phyloP scores from a whole-genome alignment of 2,113 vertebrate genomes.

The Delphinapterus leucas region DNA sequence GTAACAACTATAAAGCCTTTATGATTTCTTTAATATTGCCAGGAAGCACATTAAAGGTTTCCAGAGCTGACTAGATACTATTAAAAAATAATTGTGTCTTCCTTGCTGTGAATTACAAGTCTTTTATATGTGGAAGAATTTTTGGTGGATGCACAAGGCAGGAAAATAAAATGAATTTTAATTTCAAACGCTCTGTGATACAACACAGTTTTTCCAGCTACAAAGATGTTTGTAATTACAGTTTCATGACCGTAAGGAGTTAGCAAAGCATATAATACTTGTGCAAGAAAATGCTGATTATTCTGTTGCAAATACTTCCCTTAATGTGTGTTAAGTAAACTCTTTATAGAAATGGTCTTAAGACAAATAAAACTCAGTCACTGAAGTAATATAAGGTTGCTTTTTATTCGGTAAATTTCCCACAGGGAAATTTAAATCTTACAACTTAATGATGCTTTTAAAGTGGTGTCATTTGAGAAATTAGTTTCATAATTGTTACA shows the following conservation, averaged over 20 bases:
- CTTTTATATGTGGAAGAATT: background rate
- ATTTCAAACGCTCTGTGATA: constrained; percentile 10
- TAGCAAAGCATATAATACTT: background rate
- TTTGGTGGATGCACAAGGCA: background rate
- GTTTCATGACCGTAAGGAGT: background rate
- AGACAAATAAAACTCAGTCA: constrained; percentile 20
- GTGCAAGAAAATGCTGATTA: constrained; percentile 24
- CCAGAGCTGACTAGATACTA: constrained; percentile 59
- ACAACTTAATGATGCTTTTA: constrained; percentile 20
- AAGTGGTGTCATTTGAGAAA: background rate
- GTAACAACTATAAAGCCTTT: constrained; percentile 64
- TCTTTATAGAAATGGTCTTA: background rate
- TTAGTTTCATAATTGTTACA: background rate
- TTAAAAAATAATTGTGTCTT: constrained; percentile 62
- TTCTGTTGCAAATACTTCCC: background rate
- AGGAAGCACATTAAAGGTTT: constrained; percentile 73
- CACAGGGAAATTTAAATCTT: constrained; percentile 2
- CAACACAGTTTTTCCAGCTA: background rate
- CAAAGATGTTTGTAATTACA: background rate
- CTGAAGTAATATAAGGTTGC: background rate
- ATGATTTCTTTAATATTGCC: constrained; percentile 70
- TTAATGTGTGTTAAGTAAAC: background rate
- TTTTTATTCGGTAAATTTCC: constrained; percentile 19
- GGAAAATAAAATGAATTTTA: constrained; percentile 45
- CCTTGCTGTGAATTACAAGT: constrained; percentile 43